phyloP scores from a whole-genome alignment of 2,113 vertebrate genomes.

The Bufo bufo region DNA sequence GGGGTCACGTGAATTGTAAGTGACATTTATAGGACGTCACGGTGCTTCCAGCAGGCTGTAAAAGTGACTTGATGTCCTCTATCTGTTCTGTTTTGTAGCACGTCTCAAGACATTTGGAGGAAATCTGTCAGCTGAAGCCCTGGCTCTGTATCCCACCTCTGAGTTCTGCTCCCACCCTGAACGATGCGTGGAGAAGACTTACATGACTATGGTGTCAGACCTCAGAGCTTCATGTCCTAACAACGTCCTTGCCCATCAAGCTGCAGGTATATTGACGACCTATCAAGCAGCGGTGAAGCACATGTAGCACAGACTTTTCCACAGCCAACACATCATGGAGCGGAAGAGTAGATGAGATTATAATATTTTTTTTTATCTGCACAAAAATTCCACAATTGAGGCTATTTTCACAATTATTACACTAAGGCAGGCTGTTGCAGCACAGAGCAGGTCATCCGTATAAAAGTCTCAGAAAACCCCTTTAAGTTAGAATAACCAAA shows the following conservation, averaged over 20 bases:
- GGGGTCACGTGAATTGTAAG: slow-evolving; percentile 75
- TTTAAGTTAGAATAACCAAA: no score
- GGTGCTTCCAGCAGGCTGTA: not conserved
- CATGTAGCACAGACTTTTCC: no score
- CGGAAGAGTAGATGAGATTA: no score
- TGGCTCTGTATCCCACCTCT: slow-evolving; percentile 66
- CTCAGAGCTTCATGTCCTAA: slow-evolving; percentile 73
- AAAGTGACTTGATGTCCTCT: not conserved
- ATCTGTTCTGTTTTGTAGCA: slow-evolving; percentile 47
- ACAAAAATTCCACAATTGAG: no score
- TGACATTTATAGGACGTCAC: not conserved
- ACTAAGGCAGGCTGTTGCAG: no score
- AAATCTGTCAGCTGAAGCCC: slow-evolving; percentile 61
- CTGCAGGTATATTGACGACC: slow-evolving; percentile 68
- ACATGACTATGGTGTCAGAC: slow-evolving; percentile 78
- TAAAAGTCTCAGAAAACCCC: no score
- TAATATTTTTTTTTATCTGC: no score
- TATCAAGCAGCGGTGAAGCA: no score
- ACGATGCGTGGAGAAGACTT: slow-evolving; percentile 73
- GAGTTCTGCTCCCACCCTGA: slow-evolving; percentile 65
- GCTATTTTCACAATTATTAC: no score
- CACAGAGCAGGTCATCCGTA: no score
- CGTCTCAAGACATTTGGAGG: slow-evolving; percentile 69
- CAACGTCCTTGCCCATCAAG: slow-evolving; percentile 69
- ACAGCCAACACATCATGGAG: no score